These are phyloP conservation scores for Drosophila nr. perissopoda DNA, from an alignment of 2,888 invertebrate genomes.

Conservation along the genomic window DNA sequence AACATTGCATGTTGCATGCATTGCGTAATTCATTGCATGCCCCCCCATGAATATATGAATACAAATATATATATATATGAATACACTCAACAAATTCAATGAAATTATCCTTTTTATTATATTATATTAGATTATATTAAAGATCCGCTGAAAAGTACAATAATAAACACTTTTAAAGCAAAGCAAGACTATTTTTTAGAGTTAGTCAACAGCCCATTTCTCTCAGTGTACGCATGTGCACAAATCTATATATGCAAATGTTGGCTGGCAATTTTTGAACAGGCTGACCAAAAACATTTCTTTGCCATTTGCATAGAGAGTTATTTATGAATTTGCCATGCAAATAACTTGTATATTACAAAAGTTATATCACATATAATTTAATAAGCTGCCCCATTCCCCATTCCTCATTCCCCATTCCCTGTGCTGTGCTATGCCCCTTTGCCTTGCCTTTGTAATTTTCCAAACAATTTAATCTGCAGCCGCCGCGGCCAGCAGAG, in stretches of 20 bases:
- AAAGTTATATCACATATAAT: slow-evolving; percentile 27
- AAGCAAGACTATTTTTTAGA: neutral
- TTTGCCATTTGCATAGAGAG: slow-evolving; percentile 28
- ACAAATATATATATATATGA: slow-evolving; percentile 17
- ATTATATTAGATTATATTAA: too few relatives aligned
- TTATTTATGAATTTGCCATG: slow-evolving; percentile 63
- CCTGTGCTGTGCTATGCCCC: neutral
- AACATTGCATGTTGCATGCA: slow-evolving; percentile 15
- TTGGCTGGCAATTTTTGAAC: slow-evolving; percentile 14
- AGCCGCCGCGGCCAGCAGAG: slow-evolving; percentile 15
- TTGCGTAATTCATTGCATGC: slow-evolving; percentile 28
- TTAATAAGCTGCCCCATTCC: neutral
- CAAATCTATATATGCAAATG: slow-evolving; percentile 5
- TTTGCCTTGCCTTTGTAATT: slow-evolving; percentile 50
- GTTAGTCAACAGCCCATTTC: neutral
- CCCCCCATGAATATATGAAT: slow-evolving; percentile 18
- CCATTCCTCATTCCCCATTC: neutral
- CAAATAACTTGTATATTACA: slow-evolving; percentile 49
- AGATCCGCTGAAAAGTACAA: too few relatives aligned
- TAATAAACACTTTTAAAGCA: neutral
- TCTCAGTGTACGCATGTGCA: neutral
- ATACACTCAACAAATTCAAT: neutral
- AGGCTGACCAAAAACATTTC: slow-evolving; percentile 10
- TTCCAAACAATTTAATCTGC: slow-evolving; percentile 69
- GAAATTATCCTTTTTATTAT: too few relatives aligned